These are phyloP conservation scores for Podargus strigoides DNA, from an alignment of 2,797 vertebrate species.

Conservation along the genomic window DNA sequence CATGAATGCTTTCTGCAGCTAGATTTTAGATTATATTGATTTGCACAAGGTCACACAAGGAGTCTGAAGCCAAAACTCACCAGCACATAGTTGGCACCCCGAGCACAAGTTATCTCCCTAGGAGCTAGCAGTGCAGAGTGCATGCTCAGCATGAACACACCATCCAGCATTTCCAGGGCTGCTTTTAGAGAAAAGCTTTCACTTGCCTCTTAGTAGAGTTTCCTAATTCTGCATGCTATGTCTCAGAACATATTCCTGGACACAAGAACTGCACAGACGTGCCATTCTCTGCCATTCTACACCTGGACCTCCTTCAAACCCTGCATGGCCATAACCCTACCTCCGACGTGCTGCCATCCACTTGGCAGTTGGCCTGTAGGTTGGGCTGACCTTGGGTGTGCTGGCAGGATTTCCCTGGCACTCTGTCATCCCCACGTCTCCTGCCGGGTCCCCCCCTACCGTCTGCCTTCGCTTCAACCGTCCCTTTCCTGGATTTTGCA, in stretches of 20 bases:
- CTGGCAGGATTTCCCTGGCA: constrained; percentile 67
- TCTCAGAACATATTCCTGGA: background rate
- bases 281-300: constrained; percentile 2
- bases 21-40: background rate
- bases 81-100: background rate
- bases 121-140: background rate
- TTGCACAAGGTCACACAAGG: constrained; percentile 8
- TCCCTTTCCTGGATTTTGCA: constrained; percentile 29
- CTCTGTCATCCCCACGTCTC: constrained; percentile 54
- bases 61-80: background rate
- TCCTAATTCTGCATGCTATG: background rate
- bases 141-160: background rate
- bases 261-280: background rate
- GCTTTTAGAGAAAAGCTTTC: background rate
- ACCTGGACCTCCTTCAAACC: constrained; percentile 33
- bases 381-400: constrained; percentile 68
- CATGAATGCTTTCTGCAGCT: background rate
- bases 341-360: constrained; percentile 17
- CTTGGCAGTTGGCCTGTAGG: constrained; percentile 66
- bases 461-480: background rate
- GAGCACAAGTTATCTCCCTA: background rate
- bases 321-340: constrained; percentile 37
- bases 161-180: background rate
- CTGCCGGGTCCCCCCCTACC: background rate
- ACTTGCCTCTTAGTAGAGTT: background rate